Evolutionary conservation across 2,113 vertebrate genomes (phyloP).

Genomic region (Pachyramphus minor): DNA sequence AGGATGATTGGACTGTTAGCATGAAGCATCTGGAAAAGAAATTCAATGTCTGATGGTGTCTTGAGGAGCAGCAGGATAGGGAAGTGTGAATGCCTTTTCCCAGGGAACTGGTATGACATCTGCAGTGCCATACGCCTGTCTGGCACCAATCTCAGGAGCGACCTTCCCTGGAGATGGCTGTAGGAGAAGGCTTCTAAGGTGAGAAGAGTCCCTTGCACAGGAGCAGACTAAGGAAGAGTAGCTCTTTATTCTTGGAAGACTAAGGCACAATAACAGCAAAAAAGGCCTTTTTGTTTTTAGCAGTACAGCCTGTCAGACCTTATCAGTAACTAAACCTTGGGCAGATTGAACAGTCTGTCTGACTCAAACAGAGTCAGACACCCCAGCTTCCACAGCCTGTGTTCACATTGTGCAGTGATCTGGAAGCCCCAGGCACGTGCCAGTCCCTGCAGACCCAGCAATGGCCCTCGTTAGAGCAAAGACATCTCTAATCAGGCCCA

Average conservation of each 20-base stretch:
- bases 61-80: not conserved
- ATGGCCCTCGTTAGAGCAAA: not conserved
- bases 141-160: not conserved
- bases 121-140: not conserved
- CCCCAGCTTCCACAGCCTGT: not conserved
- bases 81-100: not conserved
- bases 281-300: not conserved
- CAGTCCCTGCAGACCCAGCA: not conserved
- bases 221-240: not conserved
- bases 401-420: not conserved
- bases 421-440: not conserved
- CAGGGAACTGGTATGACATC: not conserved
- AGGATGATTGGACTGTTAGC: not conserved
- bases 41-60: not conserved
- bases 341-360: not conserved
- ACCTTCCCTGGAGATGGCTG: not conserved
- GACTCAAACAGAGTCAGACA: not conserved
- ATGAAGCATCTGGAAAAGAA: not conserved
- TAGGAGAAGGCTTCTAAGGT: not conserved
- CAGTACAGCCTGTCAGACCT: not conserved
- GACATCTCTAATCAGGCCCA: not conserved
- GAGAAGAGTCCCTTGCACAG: not conserved
- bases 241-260: not conserved
- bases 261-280: not conserved
- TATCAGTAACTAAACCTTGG: not conserved